phyloP scores from a whole-genome alignment of 2,797 vertebrate species.

The Xenopus petersii region DNA sequence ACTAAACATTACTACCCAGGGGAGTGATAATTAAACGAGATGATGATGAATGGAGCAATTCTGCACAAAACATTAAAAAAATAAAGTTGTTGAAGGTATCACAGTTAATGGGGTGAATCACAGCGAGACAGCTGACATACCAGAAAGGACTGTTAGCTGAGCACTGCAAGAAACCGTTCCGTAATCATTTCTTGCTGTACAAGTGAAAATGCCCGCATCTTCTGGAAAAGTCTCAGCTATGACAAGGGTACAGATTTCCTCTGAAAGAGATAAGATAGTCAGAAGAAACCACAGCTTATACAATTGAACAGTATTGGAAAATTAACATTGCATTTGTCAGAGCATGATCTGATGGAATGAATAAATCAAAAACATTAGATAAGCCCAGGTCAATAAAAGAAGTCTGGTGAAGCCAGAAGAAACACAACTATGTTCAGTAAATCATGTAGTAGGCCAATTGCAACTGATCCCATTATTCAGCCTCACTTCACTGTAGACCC shows the following conservation, averaged over 20 bases:
- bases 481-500: no score
- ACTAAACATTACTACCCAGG: no score
- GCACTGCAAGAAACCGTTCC: conserved; percentile 82
- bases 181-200: conserved; percentile 79
- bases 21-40: neutral
- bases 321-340: no score
- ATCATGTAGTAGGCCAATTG: no score
- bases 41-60: conserved; percentile 10
- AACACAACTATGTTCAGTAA: no score
- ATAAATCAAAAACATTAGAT: no score
- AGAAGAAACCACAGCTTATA: neutral
- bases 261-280: conserved; percentile 62
- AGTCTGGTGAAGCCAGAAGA: no score
- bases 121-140: conserved; percentile 51
- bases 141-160: conserved; percentile 73
- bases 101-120: neutral
- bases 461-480: no score
- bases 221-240: conserved; percentile 95
- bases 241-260: conserved; percentile 96
- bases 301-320: no score
- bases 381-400: no score
- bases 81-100: neutral
- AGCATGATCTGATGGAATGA: no score
- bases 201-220: conserved; percentile 88
- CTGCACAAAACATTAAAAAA: conserved; percentile 6